phyloP scores from a whole-genome alignment of 2,113 vertebrate species.

The Calyptomena viridis region DNA sequence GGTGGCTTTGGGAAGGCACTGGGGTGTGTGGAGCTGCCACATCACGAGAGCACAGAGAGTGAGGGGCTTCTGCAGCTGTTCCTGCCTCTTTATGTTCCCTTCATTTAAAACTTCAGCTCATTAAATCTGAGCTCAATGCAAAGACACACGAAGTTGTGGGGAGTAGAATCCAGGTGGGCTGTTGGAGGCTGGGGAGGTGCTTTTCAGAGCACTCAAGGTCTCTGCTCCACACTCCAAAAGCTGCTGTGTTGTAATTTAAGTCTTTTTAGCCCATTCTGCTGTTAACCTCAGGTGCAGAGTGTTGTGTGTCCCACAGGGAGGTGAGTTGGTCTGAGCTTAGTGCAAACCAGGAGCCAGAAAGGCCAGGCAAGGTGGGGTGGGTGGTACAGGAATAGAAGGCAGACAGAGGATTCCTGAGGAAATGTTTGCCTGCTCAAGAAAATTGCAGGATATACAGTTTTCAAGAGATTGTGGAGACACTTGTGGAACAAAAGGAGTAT shows the following conservation, averaged over 20 bases:
- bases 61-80: neutral
- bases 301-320: neutral
- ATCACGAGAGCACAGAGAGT: neutral
- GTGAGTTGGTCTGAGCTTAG: neutral
- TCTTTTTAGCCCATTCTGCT: neutral
- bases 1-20: neutral
- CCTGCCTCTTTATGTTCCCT: neutral
- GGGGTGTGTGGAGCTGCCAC: neutral
- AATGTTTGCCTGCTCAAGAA: neutral
- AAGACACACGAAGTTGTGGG: neutral
- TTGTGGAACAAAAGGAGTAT: neutral
- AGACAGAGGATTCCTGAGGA: neutral
- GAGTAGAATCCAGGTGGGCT: neutral
- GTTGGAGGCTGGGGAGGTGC: neutral
- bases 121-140: neutral
- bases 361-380: rapidly evolving
- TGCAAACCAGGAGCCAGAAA: neutral
- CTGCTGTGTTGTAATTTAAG: neutral
- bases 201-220: neutral
- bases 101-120: neutral
- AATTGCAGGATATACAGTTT: neutral
- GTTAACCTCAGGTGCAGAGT: neutral
- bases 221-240: neutral
- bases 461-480: neutral
- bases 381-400: neutral